Evolutionary conservation across 2,113 vertebrate species (phyloP), one percentile per base, ranked within the genome.

Genomic region (Balaeniceps rex): DNA sequence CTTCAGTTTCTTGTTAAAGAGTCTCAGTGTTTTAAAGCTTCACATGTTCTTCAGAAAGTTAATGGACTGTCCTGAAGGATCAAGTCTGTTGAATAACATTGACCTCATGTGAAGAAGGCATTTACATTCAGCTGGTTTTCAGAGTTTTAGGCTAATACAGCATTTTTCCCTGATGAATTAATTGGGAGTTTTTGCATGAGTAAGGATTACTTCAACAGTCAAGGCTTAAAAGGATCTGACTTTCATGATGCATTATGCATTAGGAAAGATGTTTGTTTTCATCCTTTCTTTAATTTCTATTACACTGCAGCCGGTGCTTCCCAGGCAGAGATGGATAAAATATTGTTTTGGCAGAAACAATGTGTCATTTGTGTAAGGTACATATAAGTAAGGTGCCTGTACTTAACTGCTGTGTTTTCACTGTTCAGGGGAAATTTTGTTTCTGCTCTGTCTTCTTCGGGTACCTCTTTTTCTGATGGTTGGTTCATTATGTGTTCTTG

Each of bases 131-230:
- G 58, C 84, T 93, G 51, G n/a, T 93, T 94, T 83, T 95, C 60
- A 81, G 60, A 66, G 64, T 88, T 96, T 83, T 72, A 92, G 94
- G 71, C 76, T 93, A 94, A 91, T 93, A 78, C 78, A 66, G 63
- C 68, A 42, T 93, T 94, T 96, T 86, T 3, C 78, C 63, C 66
- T 82, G 70, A 77, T 94, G 52, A 95, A 96, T 96, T 95, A 95
- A 88, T 89, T 90, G 82, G 34, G 68, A 91, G 42, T 31, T 94
- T 96, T 93, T 94, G 93, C 93, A 88, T 87, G 64, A 83, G 82
- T 96, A 80, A 94, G 91, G 91, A 89, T 97, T 94, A 74, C 77
- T 94, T 94, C 40, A 66, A 12, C 81, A 86, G 90, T 91, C 55
- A 87, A 64, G 47, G 61, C 85, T 96, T 95, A 93, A 89, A 70